These are phyloP conservation scores for Listrodromus nycthemerus DNA, from an alignment of 2,888 invertebrate genomes.

Conservation along the genomic window DNA sequence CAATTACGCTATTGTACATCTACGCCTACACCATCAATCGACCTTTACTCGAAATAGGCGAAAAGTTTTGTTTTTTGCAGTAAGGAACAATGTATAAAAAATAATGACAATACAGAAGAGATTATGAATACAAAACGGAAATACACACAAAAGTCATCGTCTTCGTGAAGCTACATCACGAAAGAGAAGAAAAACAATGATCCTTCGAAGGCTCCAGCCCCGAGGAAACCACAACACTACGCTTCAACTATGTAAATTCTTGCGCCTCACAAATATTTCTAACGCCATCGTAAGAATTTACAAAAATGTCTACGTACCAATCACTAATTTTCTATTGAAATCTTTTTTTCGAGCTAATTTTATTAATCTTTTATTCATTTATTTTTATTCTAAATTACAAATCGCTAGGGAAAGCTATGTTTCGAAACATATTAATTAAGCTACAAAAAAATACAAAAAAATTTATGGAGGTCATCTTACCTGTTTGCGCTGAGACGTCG, in stretches of 20 bases:
- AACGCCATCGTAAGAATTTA: conserved; percentile 18
- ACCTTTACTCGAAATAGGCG: conserved; percentile 35
- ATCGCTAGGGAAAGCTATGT: conserved; percentile 41
- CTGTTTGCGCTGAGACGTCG: conserved; percentile 46
- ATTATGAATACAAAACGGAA: background rate
- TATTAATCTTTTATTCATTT: background rate
- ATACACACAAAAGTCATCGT: conserved; percentile 24
- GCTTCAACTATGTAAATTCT: conserved; percentile 33
- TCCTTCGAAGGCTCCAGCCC: conserved; percentile 41
- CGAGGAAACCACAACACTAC: conserved; percentile 18
- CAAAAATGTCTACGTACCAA: conserved; percentile 45
- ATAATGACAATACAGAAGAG: conserved; percentile 13
- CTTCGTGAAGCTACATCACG: background rate
- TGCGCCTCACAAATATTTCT: conserved; percentile 28
- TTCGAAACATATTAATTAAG: conserved; percentile 17
- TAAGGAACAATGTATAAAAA: conserved; percentile 25
- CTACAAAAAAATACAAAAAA: conserved; percentile 17
- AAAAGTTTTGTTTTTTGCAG: background rate
- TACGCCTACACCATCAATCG: conserved; percentile 51
- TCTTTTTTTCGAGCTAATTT: conserved; percentile 18
- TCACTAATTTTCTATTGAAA: conserved; percentile 48
- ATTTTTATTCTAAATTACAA: conserved; percentile 43
- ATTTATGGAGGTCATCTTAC: conserved; percentile 46
- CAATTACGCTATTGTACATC: conserved; percentile 12
- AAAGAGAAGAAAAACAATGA: conserved; percentile 24